Percentiles rank a stretch among this genome's conserved stretches.
phyloP scores from a whole-genome alignment of 1,140 invertebrate genomes.

The Calosoma granatense region DNA sequence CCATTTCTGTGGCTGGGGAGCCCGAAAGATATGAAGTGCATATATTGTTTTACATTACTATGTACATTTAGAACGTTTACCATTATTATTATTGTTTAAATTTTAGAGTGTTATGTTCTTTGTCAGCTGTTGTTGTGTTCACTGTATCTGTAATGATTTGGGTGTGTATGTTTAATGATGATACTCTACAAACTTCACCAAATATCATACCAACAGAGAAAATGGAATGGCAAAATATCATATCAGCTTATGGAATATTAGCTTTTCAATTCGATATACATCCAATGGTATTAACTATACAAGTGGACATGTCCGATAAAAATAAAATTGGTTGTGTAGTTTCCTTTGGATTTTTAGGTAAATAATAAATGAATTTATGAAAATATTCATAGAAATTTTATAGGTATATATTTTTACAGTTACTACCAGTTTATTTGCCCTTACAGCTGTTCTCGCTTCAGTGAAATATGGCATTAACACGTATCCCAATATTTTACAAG shows the following conservation, averaged over 20 bases:
- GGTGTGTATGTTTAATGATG: conserved; percentile 35
- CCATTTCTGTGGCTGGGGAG: conserved; percentile 75
- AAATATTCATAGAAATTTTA: too few relatives aligned
- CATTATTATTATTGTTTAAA: too few relatives aligned
- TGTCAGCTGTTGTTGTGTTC: conserved; percentile 46
- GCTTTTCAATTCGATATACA: conserved; percentile 70
- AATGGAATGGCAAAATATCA: conserved; percentile 36
- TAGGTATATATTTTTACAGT: too few relatives aligned
- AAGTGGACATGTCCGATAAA: conserved; percentile 66
- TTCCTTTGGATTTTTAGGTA: conserved; percentile 51
- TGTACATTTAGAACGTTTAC: not conserved
- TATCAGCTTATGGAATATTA: conserved; percentile 51
- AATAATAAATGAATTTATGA: too few relatives aligned
- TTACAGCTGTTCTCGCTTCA: conserved; percentile 49
- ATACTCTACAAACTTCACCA: not conserved
- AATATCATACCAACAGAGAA: conserved; percentile 6
- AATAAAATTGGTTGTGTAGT: conserved; percentile 51
- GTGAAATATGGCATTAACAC: conserved; percentile 47
- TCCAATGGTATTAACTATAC: conserved; percentile 64
- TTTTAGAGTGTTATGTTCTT: conserved; percentile 43
- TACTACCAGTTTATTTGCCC: conserved; percentile 48
- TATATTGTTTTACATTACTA: conserved; percentile 11
- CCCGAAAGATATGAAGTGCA: conserved; percentile 74
- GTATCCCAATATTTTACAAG: conserved; percentile 42
- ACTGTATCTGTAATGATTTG: conserved; percentile 45